A percentile compares a stretch with the other conserved stretches of the same genome.
Evolutionary conservation across 2,797 vertebrate genomes (phyloP).

Genomic region (Pangasius larnaudii): DNA sequence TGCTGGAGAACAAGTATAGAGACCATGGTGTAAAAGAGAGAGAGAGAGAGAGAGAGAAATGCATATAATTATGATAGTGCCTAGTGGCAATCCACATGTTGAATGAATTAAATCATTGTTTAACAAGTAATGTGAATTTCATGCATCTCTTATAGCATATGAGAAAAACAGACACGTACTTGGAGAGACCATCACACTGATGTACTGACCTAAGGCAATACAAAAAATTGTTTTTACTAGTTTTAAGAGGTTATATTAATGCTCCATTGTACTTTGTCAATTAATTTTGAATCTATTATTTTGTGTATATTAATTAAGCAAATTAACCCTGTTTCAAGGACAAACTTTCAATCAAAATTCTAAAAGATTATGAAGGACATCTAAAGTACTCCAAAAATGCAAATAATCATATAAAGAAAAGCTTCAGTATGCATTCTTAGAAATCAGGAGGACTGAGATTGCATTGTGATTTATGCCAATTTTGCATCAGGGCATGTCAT

Average conservation of each 20-base stretch:
- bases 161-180: constrained; percentile 25
- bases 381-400: not conserved
- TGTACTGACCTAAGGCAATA: constrained; percentile 20
- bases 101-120: constrained; percentile 67
- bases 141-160: constrained; percentile 50
- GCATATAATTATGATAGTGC: constrained; percentile 63
- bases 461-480: not conserved
- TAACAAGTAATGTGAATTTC: constrained; percentile 59
- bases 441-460: not conserved
- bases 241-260: constrained; percentile 20
- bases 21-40: constrained; percentile 20
- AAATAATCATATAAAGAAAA: not conserved
- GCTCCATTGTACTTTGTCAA: constrained; percentile 32
- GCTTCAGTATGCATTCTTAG: constrained; percentile 50
- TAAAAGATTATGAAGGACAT: not conserved
- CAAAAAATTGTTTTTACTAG: constrained; percentile 48
- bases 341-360: not conserved
- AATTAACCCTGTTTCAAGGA: constrained; percentile 39
- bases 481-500: constrained; percentile 53
- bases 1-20: constrained; percentile 36
- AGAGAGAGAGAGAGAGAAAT: not conserved
- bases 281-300: constrained; percentile 31
- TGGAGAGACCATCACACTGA: not conserved
- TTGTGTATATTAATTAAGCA: constrained; percentile 25
- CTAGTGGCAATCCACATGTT: constrained; percentile 63